phyloP scores from a whole-genome alignment of 2,797 vertebrate species.

The Etheostoma nigrum region DNA sequence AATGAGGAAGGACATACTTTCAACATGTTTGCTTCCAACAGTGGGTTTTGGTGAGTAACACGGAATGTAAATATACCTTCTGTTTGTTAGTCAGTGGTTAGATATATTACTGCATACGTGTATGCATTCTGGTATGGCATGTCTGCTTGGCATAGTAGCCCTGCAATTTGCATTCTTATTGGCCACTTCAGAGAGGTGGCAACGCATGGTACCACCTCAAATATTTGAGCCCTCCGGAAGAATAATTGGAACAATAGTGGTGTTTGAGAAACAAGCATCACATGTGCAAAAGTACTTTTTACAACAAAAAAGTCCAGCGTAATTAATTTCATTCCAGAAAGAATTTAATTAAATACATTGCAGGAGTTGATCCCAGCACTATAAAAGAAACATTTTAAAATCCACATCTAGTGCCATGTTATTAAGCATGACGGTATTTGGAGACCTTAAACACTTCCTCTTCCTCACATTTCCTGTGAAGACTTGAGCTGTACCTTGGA shows the following conservation, averaged over 20 bases:
- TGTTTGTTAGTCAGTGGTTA: background rate
- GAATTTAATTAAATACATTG: background rate
- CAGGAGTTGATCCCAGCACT: background rate
- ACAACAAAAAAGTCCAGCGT: background rate
- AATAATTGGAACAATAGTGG: too few species aligned
- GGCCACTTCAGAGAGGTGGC: background rate
- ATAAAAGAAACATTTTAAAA: background rate
- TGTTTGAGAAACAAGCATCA: too few species aligned
- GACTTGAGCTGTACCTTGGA: too few species aligned
- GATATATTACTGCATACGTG: background rate
- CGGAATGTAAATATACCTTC: background rate
- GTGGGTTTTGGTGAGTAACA: conserved; percentile 1
- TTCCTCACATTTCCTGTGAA: too few species aligned
- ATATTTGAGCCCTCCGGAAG: background rate
- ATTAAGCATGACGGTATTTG: background rate
- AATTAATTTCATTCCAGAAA: background rate
- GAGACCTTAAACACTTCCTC: background rate
- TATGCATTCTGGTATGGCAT: background rate
- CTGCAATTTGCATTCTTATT: background rate
- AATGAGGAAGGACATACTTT: background rate
- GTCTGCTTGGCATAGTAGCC: background rate
- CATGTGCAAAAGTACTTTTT: background rate
- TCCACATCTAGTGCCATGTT: background rate
- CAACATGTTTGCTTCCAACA: fast-evolving
- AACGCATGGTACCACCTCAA: background rate